These are phyloP conservation scores for Danio kyathit DNA, from an alignment of 2,797 vertebrate genomes.

Conservation along the genomic window DNA sequence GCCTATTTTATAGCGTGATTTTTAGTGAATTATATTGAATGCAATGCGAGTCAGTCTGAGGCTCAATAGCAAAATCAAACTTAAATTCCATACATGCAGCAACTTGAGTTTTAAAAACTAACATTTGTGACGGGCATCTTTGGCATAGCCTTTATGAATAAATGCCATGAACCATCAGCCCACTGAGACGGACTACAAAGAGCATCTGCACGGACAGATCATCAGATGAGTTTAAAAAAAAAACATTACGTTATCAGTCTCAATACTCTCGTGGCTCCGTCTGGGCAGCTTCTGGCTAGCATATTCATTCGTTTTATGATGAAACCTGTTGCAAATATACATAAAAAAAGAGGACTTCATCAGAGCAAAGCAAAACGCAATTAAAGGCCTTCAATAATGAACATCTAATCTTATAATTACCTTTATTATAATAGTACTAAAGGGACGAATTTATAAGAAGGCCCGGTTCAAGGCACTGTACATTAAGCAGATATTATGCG, in stretches of 20 bases:
- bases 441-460: constrained; percentile 77
- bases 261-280: constrained; percentile 54
- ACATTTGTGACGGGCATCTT: not conserved
- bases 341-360: constrained; percentile 65
- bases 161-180: constrained; percentile 22
- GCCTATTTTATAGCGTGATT: too few species aligned
- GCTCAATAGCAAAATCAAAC: too few species aligned
- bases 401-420: constrained; percentile 83
- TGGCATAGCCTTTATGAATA: not conserved
- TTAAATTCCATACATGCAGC: too few species aligned
- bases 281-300: constrained; percentile 67
- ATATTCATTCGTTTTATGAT: constrained; percentile 76
- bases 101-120: not conserved
- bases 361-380: constrained; percentile 67
- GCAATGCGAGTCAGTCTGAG: too few species aligned
- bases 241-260: constrained; percentile 48
- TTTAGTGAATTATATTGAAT: not conserved
- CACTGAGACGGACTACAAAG: constrained; percentile 33
- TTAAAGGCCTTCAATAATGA: constrained; percentile 80
- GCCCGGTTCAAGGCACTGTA: constrained; percentile 72
- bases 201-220: constrained; percentile 42
- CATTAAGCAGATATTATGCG: constrained; percentile 79
- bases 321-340: constrained; percentile 80
- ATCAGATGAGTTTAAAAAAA: constrained; percentile 35
- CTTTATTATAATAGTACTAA: constrained; percentile 81